Percentiles rank a stretch among this genome's conserved stretches.
Conservation (phyloP, 2,797 vertebrate species). For the Mus minutoides region DNA sequence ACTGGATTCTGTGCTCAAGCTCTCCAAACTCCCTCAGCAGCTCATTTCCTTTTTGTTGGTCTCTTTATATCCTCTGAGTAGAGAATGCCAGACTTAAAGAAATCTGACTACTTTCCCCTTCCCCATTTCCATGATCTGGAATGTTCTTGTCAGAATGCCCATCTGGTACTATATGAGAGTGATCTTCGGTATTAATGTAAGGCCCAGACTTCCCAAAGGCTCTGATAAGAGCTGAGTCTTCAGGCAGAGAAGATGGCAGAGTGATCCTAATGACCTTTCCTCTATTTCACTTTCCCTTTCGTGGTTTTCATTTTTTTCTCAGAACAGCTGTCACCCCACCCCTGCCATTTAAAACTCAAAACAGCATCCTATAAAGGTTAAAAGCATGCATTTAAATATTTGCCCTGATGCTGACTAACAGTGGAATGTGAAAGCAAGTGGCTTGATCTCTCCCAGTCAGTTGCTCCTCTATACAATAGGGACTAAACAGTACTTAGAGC, state of each 20-base stretch:
- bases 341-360: background rate
- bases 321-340: background rate
- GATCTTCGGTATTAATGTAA: background rate
- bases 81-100: background rate
- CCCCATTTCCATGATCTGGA: background rate
- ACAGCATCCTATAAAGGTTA: background rate
- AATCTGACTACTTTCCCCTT: background rate
- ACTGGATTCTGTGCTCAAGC: background rate
- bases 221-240: background rate
- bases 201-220: background rate
- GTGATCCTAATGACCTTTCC: background rate
- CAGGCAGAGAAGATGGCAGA: background rate
- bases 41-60: background rate
- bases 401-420: conserved; percentile 5
- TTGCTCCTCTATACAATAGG: conserved; percentile 30
- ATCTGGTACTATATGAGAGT: background rate
- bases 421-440: conserved; percentile 32
- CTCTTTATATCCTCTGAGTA: background rate
- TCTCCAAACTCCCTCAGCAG: background rate
- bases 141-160: background rate
- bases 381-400: conserved; percentile 35
- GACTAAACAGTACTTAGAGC: conserved; percentile 1
- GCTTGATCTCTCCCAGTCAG: conserved; percentile 24
- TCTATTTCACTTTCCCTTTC: conserved; percentile 16
- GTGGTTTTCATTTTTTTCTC: background rate